Conservation (phyloP, 1,140 invertebrate species). For the Melanaphis sacchari region DNA sequence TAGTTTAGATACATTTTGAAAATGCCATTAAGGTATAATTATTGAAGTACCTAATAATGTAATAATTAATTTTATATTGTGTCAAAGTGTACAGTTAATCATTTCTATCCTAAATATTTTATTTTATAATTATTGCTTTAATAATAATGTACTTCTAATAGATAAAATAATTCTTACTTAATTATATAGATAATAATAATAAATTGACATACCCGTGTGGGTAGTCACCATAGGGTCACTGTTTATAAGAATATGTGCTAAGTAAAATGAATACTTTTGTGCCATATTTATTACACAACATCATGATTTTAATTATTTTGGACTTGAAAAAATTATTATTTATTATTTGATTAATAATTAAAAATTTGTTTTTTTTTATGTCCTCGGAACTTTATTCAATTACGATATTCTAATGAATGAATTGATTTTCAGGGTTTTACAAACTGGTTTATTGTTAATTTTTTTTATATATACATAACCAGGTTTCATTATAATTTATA, state of each 20-base stretch:
- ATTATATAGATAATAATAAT: neutral
- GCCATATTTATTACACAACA: neutral
- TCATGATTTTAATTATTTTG: neutral
- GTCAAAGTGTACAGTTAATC: neutral
- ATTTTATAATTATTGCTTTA: neutral
- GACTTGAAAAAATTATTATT: constrained; percentile 22
- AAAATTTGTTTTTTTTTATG: neutral
- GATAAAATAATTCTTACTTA: neutral
- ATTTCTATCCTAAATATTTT: neutral
- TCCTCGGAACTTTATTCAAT: neutral
- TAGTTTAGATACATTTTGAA: neutral
- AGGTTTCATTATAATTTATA: neutral
- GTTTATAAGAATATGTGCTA: neutral
- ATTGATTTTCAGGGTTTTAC: neutral
- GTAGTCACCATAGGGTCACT: neutral
- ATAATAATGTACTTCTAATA: neutral
- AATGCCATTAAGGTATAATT: neutral
- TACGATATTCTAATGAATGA: neutral
- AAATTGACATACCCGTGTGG: neutral
- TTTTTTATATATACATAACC: neutral
- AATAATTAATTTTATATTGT: neutral
- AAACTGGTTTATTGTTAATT: constrained; percentile 15
- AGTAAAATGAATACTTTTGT: neutral
- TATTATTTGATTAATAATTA: neutral
- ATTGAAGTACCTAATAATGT: neutral